Evolutionary conservation across 2,113 vertebrate species (phyloP).

Genomic region (Bucco capensis): DNA sequence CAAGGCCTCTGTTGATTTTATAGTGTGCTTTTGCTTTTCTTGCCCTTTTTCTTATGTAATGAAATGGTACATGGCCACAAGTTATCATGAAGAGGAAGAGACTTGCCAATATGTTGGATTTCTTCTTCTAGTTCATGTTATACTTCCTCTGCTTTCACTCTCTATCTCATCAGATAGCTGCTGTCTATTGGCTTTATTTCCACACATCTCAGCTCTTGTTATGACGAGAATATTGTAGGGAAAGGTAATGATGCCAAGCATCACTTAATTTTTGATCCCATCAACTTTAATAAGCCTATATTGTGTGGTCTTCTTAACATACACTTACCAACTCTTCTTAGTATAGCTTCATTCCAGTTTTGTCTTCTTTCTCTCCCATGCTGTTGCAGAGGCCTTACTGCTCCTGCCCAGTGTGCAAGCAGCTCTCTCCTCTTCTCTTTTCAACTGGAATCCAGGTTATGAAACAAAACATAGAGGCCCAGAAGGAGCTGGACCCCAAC

Average conservation of each 20-base stretch:
- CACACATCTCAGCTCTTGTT: background rate
- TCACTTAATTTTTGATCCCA: background rate
- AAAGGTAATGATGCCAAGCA: no score
- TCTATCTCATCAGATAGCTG: background rate
- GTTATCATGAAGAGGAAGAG: background rate
- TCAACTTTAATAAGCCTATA: background rate
- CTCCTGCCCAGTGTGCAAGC: background rate
- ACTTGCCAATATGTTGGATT: background rate
- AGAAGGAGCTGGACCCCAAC: slow-evolving; percentile 17
- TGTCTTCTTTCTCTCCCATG: background rate
- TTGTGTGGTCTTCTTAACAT: background rate
- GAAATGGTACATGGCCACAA: background rate
- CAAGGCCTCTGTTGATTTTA: background rate
- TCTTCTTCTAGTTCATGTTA: background rate
- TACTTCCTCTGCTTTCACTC: background rate
- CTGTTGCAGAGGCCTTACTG: background rate
- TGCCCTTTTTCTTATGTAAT: background rate
- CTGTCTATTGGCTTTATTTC: background rate
- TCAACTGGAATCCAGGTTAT: slow-evolving; percentile 60
- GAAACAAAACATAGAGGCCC: background rate
- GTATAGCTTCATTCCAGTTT: background rate
- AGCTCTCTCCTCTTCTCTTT: background rate
- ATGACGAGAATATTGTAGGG: background rate
- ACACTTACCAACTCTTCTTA: background rate
- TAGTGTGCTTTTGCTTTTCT: background rate